Base-by-base conservation (phyloP, 2,888 invertebrate genomes). In the Rapana venosa region DNA sequence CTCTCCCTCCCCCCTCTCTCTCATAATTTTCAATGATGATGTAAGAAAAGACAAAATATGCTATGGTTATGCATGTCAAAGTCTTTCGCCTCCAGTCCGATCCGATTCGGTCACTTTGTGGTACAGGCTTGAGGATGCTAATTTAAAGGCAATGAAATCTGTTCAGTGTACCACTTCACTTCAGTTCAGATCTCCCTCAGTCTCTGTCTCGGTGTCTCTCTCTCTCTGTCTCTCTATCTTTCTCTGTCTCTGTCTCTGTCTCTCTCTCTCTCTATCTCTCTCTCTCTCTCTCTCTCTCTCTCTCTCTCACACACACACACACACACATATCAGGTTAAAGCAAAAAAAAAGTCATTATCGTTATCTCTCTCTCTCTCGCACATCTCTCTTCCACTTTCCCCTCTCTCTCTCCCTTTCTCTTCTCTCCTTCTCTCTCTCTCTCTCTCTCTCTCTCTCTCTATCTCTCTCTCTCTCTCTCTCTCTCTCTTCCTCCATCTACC, bases 391-490 rank as follows among this genome's bases (percentile, higher is more conserved):
- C n/a, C 74, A 5, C 74, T 74, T 2, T 74, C n/a, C n/a, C 2
- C 26, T 66, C 66, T 66, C 13, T 66, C 66, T 66, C 66, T 66
- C 66, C 2, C 66, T 66, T 1, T 26, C 26, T 26, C 66, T 66
- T n/a, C 1, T 66, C 66, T 66, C 6, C 13, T 13, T 66, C 6
- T 66, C 66, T 66, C 6, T 66, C 66, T 26, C 6, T 66, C 66
- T 66, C 6, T 66, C 66, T 47, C 8, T 47, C 47, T 47, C 74
- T n/a, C n/a, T 74, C n/a, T 74, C n/a, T 74, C 74, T 74, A 1
- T 74, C 74, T 74, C 74, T 74, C n/a, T 74, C 74, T 74, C 74
- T 74, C 74, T 74, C 74, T n/a, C 74, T 74, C 22, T 74, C n/a
- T 74, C 2, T n/a, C n/a, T n/a, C n/a, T n/a, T n/a, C n/a, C n/a